Base-by-base conservation (phyloP, 2,888 invertebrate species). In the Lampropteryx suffumata region DNA sequence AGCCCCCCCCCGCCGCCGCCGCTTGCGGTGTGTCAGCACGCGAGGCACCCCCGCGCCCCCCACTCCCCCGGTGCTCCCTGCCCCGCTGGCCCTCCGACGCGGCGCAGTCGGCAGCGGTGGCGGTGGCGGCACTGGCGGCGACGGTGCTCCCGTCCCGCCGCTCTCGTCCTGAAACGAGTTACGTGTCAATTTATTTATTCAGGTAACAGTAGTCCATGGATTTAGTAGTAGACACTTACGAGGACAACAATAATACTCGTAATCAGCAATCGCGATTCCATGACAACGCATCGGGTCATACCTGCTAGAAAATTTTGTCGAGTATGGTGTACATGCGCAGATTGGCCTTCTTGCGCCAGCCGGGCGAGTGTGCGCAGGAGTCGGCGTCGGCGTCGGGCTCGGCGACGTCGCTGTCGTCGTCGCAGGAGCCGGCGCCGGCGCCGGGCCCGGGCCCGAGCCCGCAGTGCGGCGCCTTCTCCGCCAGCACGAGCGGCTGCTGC, bases 231-330 rank as follows among this genome's bases (percentile, higher is more conserved):
- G n/a, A n/a, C n/a, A n/a, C n/a, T n/a, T n/a, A n/a, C n/a, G n/a
- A n/a, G n/a, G n/a, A n/a, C n/a, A n/a, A n/a, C n/a, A n/a, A n/a
- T n/a, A n/a, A n/a, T n/a, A n/a, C n/a, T n/a, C n/a, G n/a, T n/a
- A n/a, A n/a, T n/a, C n/a, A n/a, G n/a, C n/a, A n/a, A n/a, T n/a
- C n/a, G n/a, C n/a, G n/a, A n/a, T n/a, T n/a, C n/a, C n/a, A n/a
- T n/a, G n/a, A n/a, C n/a, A n/a, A n/a, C n/a, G n/a, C n/a, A 17
- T 2, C 10, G 39, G 11, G 0, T 10, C 37, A 21, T 27, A 86
- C 88, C 88, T 88, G 89, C 86, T 89, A 89, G 87, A 89, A 89
- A 84, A 89, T 88, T 64, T 89, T 89, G 79, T 89, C 89, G 46
- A 89, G 80, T 46, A 89, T 88, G 43, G 89, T 88, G 76, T 89